Base-by-base conservation (phyloP, 2,888 invertebrate genomes). In the Coleophora deauratella region DNA sequence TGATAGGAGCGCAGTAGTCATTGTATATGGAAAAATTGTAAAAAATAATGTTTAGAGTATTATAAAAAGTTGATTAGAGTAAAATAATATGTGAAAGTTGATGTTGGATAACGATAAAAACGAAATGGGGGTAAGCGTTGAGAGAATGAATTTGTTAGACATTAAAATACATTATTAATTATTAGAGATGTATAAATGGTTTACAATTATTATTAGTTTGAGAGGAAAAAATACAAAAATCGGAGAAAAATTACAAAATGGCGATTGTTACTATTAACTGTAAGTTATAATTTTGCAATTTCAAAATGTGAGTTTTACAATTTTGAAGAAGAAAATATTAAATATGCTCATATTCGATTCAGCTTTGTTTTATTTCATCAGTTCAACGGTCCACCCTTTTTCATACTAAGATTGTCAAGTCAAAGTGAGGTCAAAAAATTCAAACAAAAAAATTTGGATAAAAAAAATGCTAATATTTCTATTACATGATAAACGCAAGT, bases 301-400 rank as follows among this genome's bases (percentile, higher is more conserved):
- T 84, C 84, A 84, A 84, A 84, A 84, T 85, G 85, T 85, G 84
- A 82, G 82, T 85, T 84, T 85, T 84, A 84, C 85, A 85, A 85
- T 85, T 85, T 85, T 85, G 82, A 85, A 81, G 76, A 78, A 77
- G 81, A 82, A 81, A 81, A 82, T 82, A 85, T 81, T 84, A 84
- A 85, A 85, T 85, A 85, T 84, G 84, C 85, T 85, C 85, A 84
- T 85, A 81, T 80, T 80, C 70, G 71, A 57, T 64, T 54, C 27
- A 32, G 45, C 43, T 13, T 59, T 57, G 65, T 75, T 72, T 76
- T 65, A 72, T 70, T 77, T 63, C 32, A 21, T 21, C 21, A 21
- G 21, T 6, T 21, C 3, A 3, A 21, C 3, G 21, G 3, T 21
- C n/a, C n/a, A n/a, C n/a, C n/a, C n/a, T n/a, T n/a, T n/a, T n/a